Percentiles rank a stretch among this genome's conserved stretches.
Evolutionary conservation across 2,797 vertebrate genomes (phyloP).

Genomic region (Mareca penelope): DNA sequence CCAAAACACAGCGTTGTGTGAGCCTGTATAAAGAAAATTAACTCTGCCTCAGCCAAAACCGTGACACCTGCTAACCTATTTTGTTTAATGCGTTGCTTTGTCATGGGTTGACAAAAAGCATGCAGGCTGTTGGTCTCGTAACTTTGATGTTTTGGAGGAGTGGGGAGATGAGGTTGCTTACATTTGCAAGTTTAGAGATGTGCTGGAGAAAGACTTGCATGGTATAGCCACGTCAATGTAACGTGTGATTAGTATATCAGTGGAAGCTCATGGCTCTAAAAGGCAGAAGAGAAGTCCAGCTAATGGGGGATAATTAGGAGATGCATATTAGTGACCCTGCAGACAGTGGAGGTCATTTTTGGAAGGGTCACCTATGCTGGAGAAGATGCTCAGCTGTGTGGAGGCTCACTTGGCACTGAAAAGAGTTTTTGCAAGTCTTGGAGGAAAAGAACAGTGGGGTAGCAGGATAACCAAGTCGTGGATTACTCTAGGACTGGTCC

Average conservation of each 20-base stretch:
- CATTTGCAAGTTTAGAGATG: not conserved
- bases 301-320: not conserved
- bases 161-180: not conserved
- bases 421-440: not conserved
- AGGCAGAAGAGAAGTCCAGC: not conserved
- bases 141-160: not conserved
- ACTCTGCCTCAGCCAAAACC: too few species aligned
- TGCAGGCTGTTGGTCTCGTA: accelerated
- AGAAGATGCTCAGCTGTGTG: not conserved
- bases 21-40: too few species aligned
- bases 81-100: not conserved
- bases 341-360: not conserved
- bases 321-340: not conserved
- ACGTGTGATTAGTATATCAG: not conserved
- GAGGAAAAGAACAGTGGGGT: not conserved
- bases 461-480: not conserved
- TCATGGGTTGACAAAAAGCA: accelerated
- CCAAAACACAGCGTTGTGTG: too few species aligned
- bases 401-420: not conserved
- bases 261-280: not conserved
- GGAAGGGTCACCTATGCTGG: not conserved
- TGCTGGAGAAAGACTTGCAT: not conserved
- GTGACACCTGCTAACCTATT: not conserved
- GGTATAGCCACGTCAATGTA: not conserved
- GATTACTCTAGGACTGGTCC: not conserved